Evolutionary conservation across 2,797 vertebrate genomes (phyloP).

Genomic region (Silurus lanzhouensis): DNA sequence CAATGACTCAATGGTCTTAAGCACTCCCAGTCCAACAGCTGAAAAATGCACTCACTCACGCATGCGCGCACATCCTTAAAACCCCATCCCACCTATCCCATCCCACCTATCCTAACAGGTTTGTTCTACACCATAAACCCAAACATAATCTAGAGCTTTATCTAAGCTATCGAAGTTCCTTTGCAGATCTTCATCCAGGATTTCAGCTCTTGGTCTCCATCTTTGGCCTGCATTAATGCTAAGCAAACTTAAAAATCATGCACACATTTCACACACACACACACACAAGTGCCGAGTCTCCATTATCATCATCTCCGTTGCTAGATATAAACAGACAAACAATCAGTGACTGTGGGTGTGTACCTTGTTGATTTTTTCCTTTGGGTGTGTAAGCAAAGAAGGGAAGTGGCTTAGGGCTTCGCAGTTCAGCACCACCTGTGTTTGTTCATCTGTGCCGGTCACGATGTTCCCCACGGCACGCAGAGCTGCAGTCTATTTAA

Average conservation of each 20-base stretch:
- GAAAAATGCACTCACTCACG: constrained; percentile 49
- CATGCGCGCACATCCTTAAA: not conserved
- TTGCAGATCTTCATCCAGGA: constrained; percentile 5
- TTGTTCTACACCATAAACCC: not conserved
- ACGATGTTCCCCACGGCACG: constrained; percentile 98
- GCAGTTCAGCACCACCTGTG: constrained; percentile 97
- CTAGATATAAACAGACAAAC: no score
- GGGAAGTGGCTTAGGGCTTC: constrained; percentile 96
- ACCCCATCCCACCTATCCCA: not conserved
- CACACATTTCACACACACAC: constrained; percentile 58
- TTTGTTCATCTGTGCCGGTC: constrained; percentile 98
- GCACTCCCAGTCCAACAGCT: constrained; percentile 79
- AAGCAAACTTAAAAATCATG: constrained; percentile 34
- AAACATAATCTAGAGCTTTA: not conserved
- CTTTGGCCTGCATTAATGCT: not conserved
- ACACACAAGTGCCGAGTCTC: constrained; percentile 75
- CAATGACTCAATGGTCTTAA: constrained; percentile 74
- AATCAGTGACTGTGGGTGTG: constrained; percentile 7
- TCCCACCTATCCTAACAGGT: not conserved
- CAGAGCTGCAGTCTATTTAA: constrained; percentile 88
- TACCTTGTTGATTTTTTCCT: constrained; percentile 99
- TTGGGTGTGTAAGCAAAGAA: constrained; percentile 94
- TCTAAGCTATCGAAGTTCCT: not conserved
- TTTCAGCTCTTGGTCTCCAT: not conserved
- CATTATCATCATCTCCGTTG: constrained; percentile 87